Evolutionary conservation across 2,888 invertebrate genomes (phyloP), one percentile per base, ranked within the genome.

Genomic region (Cryptocephalus moraei): DNA sequence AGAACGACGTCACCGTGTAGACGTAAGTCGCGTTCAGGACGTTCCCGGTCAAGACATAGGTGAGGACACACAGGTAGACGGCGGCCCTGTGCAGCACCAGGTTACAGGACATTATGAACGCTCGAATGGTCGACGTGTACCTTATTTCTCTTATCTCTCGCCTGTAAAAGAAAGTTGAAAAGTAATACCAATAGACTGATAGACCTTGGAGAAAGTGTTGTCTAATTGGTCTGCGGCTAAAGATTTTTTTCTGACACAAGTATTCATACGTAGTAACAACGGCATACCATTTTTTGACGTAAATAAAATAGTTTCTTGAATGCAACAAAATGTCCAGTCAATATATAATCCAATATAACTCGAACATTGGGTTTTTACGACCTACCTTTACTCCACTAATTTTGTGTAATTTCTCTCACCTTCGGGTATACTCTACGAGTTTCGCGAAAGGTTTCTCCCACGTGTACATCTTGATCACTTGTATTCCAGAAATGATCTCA

Each of bases 81-180:
- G 91, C 85, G 34, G 88, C 77, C 55, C 92, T 81, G 60, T 89
- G 86, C 0, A 91, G 85, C 63, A 90, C 91, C 43, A 91, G 83
- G 61, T 78, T 67, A 50, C 77, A 66, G 0, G 82, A 80, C 32
- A 78, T 72, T n/a, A 79, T 79, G 56, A 82, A 77, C 0, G 80
- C 82, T 61, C 78, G 74, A 47, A 82, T 75, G 67, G 79, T 79
- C 0, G 83, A 80, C 8, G 81, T 79, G 32, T 74, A 69, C 55
- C 76, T 73, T 45, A 86, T 75, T 48, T 79, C 76, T 47, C 74
- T 72, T 12, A 88, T 78, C 72, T 90, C 89, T 49, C 76, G 65
- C 60, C 87, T 88, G 22, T 6, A 6, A 22, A 22, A 22, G 2
- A 4, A 22, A 22, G 6, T 22, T 22, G 3, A n/a, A n/a, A n/a